Base-by-base conservation (phyloP, 2,888 invertebrate species). In the Anagyrus pseudococci region DNA sequence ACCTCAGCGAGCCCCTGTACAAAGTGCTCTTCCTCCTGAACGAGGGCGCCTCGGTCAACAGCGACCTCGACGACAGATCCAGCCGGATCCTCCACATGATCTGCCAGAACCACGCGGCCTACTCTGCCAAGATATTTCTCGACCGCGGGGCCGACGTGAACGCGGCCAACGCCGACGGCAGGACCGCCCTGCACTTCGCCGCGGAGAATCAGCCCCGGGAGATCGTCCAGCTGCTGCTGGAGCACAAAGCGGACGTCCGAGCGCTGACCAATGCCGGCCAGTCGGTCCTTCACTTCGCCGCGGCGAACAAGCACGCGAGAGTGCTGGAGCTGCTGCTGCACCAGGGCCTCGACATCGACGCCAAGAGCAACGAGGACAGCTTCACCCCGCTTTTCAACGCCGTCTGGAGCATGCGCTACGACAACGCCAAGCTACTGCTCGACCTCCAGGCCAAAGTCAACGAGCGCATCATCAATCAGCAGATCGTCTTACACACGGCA, bases 341-440 rank as follows among this genome's bases (percentile, higher is more conserved):
- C 10, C n/a, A 56, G 13, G 40, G 52, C 17, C 46, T 44, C 15
- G 43, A 43, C 26, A 33, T 63, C 1, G 54, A 63, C 26, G 58
- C 54, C 23, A 63, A 49, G 7, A n/a, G 20, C 19, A 54, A 54
- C 17, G 58, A 63, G 23, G 50, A 41, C 13, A 53, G 43, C 43
- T 54, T 58, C 15, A 58, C 63, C 10, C 63, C 63, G 1, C 49
- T 63, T 1, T 63, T 58, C n/a, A 33, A 49, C 41, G 58, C 63
- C 19, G 58, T 63, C 10, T 63, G 58, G 63, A 47, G 41, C 20
- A 49, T 54, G 10, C 49, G 58, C 2, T 44, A 23, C 4, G 48
- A 49, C 2, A 58, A 58, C 37, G 58, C 54, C 4, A 19, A 44
- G 13, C 15, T 54, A n/a, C 41, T 63, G 10, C 54, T 63, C 13